phyloP scores from a whole-genome alignment of 53 echinoderm and acorn worm genomes.

The Antedon mediterranea region DNA sequence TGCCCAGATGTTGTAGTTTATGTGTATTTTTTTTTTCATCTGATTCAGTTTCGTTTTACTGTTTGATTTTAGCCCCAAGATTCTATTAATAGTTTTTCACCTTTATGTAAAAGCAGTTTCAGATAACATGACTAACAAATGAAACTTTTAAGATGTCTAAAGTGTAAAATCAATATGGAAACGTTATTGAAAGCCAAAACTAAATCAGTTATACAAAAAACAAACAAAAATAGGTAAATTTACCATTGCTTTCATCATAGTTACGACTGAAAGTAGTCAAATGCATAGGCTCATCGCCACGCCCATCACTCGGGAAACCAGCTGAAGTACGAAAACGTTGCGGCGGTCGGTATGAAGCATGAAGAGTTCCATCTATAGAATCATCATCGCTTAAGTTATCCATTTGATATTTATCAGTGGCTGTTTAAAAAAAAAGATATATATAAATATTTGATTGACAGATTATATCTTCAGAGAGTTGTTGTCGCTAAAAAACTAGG shows the following conservation, averaged over 20 bases:
- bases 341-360: not conserved
- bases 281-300: not conserved
- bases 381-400: slow-evolving; percentile 82
- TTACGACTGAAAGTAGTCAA: not conserved
- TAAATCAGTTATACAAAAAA: too few relatives aligned
- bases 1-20: too few relatives aligned
- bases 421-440: slow-evolving; percentile 11
- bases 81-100: too few relatives aligned
- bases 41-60: too few relatives aligned
- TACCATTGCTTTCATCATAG: not conserved
- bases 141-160: too few relatives aligned
- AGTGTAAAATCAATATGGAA: too few relatives aligned
- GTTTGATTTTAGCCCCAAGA: too few relatives aligned
- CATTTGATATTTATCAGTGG: slow-evolving; percentile 69
- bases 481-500: not conserved
- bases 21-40: too few relatives aligned
- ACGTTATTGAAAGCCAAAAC: too few relatives aligned
- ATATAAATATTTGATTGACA: not conserved
- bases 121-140: too few relatives aligned
- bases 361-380: slow-evolving; percentile 36
- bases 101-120: too few relatives aligned
- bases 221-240: not conserved
- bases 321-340: not conserved
- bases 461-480: too few relatives aligned
- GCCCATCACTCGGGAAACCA: not conserved